These are phyloP conservation scores for Drosophila miranda DNA, from an alignment of 1,140 invertebrate genomes.

Conservation along the genomic window DNA sequence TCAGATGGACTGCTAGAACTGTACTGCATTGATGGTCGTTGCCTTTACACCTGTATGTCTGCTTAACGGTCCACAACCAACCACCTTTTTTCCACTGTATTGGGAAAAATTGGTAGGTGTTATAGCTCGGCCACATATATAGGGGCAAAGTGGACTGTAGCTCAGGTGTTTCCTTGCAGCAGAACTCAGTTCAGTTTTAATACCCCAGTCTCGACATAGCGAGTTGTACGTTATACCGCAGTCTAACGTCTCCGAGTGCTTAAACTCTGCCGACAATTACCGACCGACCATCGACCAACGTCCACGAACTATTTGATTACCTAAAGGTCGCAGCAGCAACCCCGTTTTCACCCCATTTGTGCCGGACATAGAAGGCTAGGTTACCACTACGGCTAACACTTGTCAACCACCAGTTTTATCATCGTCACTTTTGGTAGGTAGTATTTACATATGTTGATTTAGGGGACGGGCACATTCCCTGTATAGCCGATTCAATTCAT, in stretches of 20 bases:
- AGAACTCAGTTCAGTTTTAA: neutral
- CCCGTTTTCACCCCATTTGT: slow-evolving; percentile 12
- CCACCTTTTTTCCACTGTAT: slow-evolving; percentile 29
- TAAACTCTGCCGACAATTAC: slow-evolving; percentile 13
- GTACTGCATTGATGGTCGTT: slow-evolving; percentile 30
- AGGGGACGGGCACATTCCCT: too few species aligned
- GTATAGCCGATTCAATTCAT: too few species aligned
- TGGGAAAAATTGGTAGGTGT: slow-evolving; percentile 15
- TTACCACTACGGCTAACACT: neutral
- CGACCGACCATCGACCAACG: slow-evolving; percentile 32
- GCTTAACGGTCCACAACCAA: slow-evolving; percentile 21
- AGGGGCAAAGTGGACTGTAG: slow-evolving; percentile 2
- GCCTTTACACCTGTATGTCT: slow-evolving; percentile 44
- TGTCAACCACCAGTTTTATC: neutral
- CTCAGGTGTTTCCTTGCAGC: slow-evolving; percentile 1
- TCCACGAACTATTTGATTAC: slow-evolving; percentile 10
- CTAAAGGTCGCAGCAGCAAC: slow-evolving; percentile 19
- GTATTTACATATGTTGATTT: too few species aligned
- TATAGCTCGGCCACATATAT: slow-evolving; percentile 27
- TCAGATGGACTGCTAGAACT: slow-evolving; percentile 20
- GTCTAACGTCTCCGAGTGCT: slow-evolving; percentile 1
- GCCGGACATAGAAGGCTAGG: slow-evolving; percentile 12
- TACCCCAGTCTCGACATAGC: neutral
- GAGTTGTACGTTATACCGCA: neutral
- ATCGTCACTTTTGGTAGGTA: too few species aligned